Percentiles rank a stretch among this genome's conserved stretches.
phyloP scores from a whole-genome alignment of 2,113 vertebrate species.

The Lichenostomus cassidix region DNA sequence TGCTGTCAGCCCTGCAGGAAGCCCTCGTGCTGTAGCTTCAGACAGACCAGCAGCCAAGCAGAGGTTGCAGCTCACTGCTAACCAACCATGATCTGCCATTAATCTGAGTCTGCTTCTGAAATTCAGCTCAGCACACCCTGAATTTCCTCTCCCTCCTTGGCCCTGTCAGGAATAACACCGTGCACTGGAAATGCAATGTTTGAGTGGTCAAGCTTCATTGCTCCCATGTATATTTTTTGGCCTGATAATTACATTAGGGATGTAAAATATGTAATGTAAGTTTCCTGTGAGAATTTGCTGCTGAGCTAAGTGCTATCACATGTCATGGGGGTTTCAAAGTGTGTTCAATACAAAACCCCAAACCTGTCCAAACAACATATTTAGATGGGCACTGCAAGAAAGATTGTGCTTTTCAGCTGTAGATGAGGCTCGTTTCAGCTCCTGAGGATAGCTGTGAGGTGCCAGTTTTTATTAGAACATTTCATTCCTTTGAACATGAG shows the following conservation, averaged over 20 bases:
- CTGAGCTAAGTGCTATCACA: background rate
- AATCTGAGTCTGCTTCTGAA: constrained; percentile 5
- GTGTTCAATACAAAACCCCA: background rate
- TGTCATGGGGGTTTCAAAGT: background rate
- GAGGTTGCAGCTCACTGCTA: background rate
- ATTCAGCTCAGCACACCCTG: background rate
- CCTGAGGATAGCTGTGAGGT: background rate
- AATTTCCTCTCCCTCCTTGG: background rate
- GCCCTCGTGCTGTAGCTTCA: background rate
- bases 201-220: background rate
- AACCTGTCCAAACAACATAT: background rate
- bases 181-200: background rate
- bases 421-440: background rate
- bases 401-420: background rate
- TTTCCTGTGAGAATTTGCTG: background rate
- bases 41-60: background rate
- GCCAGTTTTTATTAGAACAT: background rate
- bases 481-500: background rate
- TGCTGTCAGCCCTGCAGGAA: background rate
- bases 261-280: background rate
- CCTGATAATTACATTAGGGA: background rate
- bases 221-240: background rate
- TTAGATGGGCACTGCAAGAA: background rate
- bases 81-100: background rate
- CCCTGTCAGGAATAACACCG: background rate